These are phyloP conservation scores for Gymnogyps californianus DNA, from an alignment of 2,113 vertebrate species.

Conservation along the genomic window DNA sequence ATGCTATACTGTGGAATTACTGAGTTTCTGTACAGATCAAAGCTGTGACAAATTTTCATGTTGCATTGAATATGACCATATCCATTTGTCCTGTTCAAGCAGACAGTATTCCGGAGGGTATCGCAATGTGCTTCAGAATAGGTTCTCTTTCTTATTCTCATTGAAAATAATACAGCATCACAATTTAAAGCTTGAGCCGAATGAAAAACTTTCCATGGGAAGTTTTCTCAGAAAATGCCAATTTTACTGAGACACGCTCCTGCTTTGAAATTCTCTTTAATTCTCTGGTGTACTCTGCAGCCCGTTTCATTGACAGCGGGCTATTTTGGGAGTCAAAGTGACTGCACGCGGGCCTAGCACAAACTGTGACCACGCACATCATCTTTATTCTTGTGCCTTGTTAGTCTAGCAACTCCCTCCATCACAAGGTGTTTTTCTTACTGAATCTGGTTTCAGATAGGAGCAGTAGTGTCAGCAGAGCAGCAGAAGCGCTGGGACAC, in stretches of 20 bases:
- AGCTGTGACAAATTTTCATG: neutral
- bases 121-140: neutral
- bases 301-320: accelerated
- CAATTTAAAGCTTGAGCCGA: neutral
- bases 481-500: neutral
- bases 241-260: neutral
- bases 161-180: neutral
- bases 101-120: neutral
- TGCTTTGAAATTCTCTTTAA: neutral
- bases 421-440: neutral
- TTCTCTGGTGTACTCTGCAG: neutral
- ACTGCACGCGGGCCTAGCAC: neutral
- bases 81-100: neutral
- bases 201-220: neutral
- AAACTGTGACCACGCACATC: neutral
- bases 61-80: neutral
- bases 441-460: neutral
- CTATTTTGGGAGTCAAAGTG: neutral
- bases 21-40: neutral
- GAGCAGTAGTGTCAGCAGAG: neutral
- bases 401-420: neutral
- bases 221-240: neutral
- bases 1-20: neutral
- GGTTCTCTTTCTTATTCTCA: neutral
- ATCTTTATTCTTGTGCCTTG: neutral